Base-by-base conservation (phyloP, 2,113 vertebrate genomes). In the Alligator mississippiensis region DNA sequence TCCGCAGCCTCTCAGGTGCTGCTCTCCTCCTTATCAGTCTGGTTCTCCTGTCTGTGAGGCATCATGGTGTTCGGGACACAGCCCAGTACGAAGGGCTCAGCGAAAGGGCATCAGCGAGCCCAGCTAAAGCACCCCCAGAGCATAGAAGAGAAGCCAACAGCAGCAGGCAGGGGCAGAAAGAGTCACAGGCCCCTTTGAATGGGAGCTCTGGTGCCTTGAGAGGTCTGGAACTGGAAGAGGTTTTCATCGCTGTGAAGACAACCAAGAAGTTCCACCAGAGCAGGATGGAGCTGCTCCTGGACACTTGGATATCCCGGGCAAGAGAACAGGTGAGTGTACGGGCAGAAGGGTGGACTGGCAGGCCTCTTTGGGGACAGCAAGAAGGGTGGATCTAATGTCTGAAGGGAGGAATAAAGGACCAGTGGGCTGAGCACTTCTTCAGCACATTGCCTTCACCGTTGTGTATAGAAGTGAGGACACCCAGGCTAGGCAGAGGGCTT, bases 241-340 rank as follows among this genome's bases (percentile, higher is more conserved):
- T 99, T 77, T 99, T 98, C 95, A 98, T 99, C 55, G 98, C 98
- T 0, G 98, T 99, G 84, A 99, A 99, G 96, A 99, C 98, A 63
- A 99, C 99, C 57, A 96, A 97, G 19, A 98, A 96, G 80, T 99
- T 99, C 97, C 99, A 99, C 93, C 89, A 77, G 90, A 98, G 98
- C 79, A 98, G 99, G 28, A 97, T 99, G 61, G 97, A 97, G 92
- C 97, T 99, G 77, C 98, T 99, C 25, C 93, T 99, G 80, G 98
- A 99, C 92, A 99, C 99, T 0, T 99, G 99, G 99, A 98, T 99
- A 96, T 98, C 99, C 55, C 98, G 62, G 81, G 98, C 97, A 85
- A 98, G 98, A 74, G 94, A 98, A 78, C 98, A 99, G 83, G 98
- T 99, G 91, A 98, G 95, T 2, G 0, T 25, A 18, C 89, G 60